A percentile compares a stretch with the other conserved stretches of the same genome.
Conservation (phyloP, 2,113 vertebrate genomes). For the Plectropomus leopardus region DNA sequence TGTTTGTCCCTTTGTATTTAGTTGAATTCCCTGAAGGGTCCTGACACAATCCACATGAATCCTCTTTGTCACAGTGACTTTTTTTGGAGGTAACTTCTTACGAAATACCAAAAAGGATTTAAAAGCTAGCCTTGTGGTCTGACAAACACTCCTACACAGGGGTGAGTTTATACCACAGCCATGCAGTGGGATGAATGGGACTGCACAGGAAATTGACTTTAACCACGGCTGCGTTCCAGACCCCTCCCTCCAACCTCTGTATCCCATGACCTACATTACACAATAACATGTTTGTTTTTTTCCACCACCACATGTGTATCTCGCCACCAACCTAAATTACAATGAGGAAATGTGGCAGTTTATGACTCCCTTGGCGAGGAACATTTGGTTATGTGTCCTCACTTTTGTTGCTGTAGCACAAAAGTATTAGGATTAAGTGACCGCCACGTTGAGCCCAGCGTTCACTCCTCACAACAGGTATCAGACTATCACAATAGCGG, state of each 20-base stretch:
- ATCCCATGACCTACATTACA: constrained; percentile 60
- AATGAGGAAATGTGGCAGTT: constrained; percentile 44
- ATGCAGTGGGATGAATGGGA: constrained; percentile 69
- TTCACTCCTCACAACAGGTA: constrained; percentile 13
- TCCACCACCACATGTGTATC: constrained; percentile 16
- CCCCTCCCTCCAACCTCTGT: constrained; percentile 51
- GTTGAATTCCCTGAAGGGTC: not conserved
- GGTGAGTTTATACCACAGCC: constrained; percentile 60
- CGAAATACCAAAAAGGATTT: constrained; percentile 13
- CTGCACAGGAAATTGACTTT: constrained; percentile 64
- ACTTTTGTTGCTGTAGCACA: not conserved
- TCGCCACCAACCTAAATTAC: constrained; percentile 42
- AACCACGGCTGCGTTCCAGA: constrained; percentile 62
- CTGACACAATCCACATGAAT: not conserved
- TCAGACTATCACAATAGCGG: constrained; percentile 17
- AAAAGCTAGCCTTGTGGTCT: constrained; percentile 5
- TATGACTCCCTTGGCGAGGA: constrained; percentile 48
- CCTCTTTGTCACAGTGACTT: constrained; percentile 24
- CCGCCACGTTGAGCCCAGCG: not conserved
- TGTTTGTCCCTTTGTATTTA: too few relatives aligned
- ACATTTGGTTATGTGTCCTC: not conserved
- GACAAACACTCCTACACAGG: constrained; percentile 64
- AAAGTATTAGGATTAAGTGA: not conserved
- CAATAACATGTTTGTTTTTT: constrained; percentile 58
- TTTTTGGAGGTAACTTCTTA: constrained; percentile 11